Base-by-base conservation (phyloP, 2,888 invertebrate species). In the Lithophane ornitopus region DNA sequence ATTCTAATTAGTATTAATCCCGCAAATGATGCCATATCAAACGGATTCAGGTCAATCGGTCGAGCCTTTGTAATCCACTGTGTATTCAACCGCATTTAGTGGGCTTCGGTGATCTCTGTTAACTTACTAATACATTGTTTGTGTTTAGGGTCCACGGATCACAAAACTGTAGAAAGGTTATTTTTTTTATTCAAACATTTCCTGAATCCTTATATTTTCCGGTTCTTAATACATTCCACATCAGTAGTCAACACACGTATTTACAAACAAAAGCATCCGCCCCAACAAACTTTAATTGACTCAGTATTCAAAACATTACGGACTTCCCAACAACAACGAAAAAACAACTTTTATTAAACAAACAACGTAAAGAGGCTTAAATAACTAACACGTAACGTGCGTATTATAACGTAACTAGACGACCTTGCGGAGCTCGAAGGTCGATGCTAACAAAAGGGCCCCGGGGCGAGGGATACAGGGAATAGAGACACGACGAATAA, bases 361-460 rank as follows among this genome's bases (percentile, higher is more conserved):
- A 76, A 81, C 82, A 82, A 72, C 72, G 62, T 85, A 70, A 85
- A 76, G 61, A 26, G 61, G 56, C 71, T 62, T 85, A 63, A 85
- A 82, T 85, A 85, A 76, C 34, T 81, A 81, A 85, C 70, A 56
- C 62, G 71, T 63, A 39, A 56, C 26, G 74, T 75, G 26, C 69
- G 77, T 62, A n/a, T 39, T 65, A 46, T 39, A 66, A 34, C 28
- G 46, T 72, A 26, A 66, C 77, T 61, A 63, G 54, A 26, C 39
- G 68, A 70, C 62, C 59, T 72, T 56, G 77, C 26, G 69, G 39
- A 52, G 61, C 66, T 46, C 39, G 28, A 14, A 58, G 69, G 66
- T 61, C 65, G 69, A 44, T 62, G 39, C 65, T 26, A 54, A 79
- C 80, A 72, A 59, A 56, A 46, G 71, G 34, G 56, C 14, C 28